A percentile compares a stretch with the other conserved stretches of the same genome.
These are phyloP conservation scores for Pteronotus mesoamericanus DNA, from an alignment of 2,797 vertebrate genomes.

Conservation along the genomic window DNA sequence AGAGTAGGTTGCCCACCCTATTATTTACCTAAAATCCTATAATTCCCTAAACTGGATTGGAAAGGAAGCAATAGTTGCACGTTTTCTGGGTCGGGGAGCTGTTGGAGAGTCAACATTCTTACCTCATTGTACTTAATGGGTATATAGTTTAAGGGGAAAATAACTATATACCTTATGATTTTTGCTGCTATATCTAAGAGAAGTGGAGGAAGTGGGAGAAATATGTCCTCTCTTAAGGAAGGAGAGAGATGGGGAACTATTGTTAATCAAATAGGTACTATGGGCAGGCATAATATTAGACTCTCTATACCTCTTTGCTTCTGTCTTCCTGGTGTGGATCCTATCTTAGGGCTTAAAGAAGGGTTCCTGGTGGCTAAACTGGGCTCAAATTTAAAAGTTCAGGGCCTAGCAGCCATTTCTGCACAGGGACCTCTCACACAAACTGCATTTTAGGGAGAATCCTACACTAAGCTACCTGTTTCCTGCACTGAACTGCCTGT, in stretches of 20 bases:
- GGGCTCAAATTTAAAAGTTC: neutral
- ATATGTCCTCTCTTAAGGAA: neutral
- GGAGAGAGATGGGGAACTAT: neutral
- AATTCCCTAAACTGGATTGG: neutral
- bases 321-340: neutral
- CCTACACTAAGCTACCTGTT: neutral
- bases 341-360: neutral
- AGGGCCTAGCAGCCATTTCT: neutral
- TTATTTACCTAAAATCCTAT: neutral
- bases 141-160: neutral
- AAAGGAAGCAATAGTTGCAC: neutral
- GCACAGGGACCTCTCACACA: neutral
- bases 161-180: neutral
- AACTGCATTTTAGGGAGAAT: neutral
- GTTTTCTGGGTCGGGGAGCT: neutral
- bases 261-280: neutral
- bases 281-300: neutral
- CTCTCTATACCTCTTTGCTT: neutral
- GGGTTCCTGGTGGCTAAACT: neutral
- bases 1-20: neutral
- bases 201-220: neutral
- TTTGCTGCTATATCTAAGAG: neutral
- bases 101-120: neutral
- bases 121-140: neutral
- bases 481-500: neutral